Evolutionary conservation across 2,797 vertebrate genomes (phyloP).

Genomic region (Darevskia nairensis): DNA sequence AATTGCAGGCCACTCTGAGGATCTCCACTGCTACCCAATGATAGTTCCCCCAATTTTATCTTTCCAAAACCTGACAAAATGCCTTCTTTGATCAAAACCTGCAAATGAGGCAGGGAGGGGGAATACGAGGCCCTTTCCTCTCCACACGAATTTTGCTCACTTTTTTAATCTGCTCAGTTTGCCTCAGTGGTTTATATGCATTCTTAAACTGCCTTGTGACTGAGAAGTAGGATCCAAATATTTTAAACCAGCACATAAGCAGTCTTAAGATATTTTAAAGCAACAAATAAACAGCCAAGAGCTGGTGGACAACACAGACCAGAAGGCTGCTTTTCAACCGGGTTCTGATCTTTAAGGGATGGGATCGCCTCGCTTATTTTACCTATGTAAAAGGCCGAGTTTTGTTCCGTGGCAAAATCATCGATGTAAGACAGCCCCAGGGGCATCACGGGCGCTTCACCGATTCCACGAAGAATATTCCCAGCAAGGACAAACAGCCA

Average conservation of each 20-base stretch:
- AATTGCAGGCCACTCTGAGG: not conserved
- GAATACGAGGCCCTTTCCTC: not conserved
- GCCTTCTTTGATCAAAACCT: not conserved
- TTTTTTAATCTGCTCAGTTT: not conserved
- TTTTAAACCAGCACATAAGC: not conserved
- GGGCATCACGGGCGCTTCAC: conserved; percentile 88
- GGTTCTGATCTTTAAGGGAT: not conserved
- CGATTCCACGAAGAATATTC: conserved; percentile 87
- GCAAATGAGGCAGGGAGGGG: not conserved
- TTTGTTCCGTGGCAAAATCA: conserved; percentile 85
- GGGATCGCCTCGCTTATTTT: conserved; percentile 42
- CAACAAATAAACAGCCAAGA: not conserved
- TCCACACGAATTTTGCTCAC: not conserved
- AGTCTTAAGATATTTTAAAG: not conserved
- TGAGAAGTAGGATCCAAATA: not conserved
- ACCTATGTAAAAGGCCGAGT: conserved; percentile 89
- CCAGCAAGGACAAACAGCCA: conserved; percentile 88
- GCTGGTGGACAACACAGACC: not conserved
- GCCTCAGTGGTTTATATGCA: not conserved
- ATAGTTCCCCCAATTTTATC: too few species aligned
- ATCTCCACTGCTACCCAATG: not conserved
- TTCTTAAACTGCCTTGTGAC: not conserved
- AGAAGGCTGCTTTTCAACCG: not conserved
- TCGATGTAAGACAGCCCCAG: conserved; percentile 88
- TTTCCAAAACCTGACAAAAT: not conserved